Evolutionary conservation across 2,113 vertebrate species (phyloP).

Genomic region (Heterotilapia buettikoferi): DNA sequence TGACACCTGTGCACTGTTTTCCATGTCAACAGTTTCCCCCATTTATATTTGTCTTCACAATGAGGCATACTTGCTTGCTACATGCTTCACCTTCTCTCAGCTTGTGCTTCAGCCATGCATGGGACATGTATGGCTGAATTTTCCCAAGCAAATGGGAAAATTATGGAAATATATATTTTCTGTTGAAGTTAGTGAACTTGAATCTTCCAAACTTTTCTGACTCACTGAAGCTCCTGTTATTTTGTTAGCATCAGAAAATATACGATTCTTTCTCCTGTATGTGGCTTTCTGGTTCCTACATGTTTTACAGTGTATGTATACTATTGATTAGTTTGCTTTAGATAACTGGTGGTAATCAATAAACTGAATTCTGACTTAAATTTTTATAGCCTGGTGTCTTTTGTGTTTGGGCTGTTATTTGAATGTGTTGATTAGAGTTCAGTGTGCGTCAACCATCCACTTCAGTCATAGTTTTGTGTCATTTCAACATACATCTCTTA

Average conservation of each 20-base stretch:
- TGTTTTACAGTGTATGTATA: neutral
- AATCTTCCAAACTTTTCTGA: neutral
- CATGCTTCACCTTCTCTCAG: neutral
- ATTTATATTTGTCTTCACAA: neutral
- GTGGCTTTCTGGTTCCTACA: neutral
- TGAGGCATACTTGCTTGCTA: neutral
- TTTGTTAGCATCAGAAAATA: neutral
- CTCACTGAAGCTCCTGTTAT: neutral
- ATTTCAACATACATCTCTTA: neutral
- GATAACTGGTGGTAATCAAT: neutral
- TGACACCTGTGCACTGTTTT: neutral
- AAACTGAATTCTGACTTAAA: neutral
- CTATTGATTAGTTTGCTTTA: neutral
- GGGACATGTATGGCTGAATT: neutral
- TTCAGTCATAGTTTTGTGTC: neutral
- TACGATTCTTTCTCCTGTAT: neutral
- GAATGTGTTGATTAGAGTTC: neutral
- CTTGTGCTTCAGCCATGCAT: neutral
- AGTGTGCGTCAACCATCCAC: neutral
- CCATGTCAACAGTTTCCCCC: neutral
- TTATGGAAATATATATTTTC: neutral
- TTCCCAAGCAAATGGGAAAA: neutral
- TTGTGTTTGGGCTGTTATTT: constrained; percentile 12
- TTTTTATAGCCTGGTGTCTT: neutral
- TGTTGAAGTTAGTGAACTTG: neutral